Evolutionary conservation across 2,888 invertebrate genomes (phyloP).

Genomic region (Limnephilus rhombicus): DNA sequence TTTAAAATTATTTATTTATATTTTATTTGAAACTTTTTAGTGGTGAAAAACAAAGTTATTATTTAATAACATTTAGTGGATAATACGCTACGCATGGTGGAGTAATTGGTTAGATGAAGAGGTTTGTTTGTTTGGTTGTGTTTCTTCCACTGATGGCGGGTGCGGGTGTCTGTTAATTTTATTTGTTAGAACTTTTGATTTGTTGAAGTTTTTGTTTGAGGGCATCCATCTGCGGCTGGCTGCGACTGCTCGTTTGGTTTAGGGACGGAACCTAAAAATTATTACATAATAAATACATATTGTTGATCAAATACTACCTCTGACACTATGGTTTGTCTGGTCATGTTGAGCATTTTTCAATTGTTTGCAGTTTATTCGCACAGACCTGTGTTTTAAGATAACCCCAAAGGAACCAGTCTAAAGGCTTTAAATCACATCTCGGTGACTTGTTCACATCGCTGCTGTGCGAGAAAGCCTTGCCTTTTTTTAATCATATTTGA

Average conservation of each 20-base stretch:
- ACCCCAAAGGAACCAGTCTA: too few species aligned
- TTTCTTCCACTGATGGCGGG: neutral
- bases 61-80: neutral
- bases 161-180: slow-evolving; percentile 68
- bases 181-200: slow-evolving; percentile 78
- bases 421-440: too few species aligned
- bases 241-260: slow-evolving; percentile 72
- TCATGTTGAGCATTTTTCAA: too few species aligned
- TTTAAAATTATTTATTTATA: neutral
- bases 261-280: slow-evolving; percentile 73
- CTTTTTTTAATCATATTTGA: too few species aligned
- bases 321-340: too few species aligned
- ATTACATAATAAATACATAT: too few species aligned
- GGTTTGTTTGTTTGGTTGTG: neutral
- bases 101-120: neutral
- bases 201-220: slow-evolving; percentile 77
- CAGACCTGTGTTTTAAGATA: too few species aligned
- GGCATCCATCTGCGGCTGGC: slow-evolving; percentile 75
- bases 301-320: too few species aligned
- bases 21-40: neutral
- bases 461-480: too few species aligned
- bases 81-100: neutral
- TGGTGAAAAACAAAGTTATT: neutral
- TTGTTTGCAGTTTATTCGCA: too few species aligned
- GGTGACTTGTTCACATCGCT: too few species aligned